Evolutionary conservation across 1,140 invertebrate genomes (phyloP).

Genomic region (Zophobas morio): DNA sequence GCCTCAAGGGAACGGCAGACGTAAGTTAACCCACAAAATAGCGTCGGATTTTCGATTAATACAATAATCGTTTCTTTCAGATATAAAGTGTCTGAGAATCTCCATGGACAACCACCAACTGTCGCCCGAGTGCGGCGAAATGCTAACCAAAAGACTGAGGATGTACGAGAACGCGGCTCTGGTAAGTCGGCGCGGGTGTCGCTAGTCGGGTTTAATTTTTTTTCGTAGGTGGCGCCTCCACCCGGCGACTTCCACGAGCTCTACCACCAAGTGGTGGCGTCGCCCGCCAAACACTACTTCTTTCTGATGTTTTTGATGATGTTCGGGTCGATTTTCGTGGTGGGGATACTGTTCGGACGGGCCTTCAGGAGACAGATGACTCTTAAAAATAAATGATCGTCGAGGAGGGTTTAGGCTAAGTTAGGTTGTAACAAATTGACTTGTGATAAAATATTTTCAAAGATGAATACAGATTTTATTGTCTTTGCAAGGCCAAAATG

Average conservation of each 20-base stretch:
- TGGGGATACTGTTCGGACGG: constrained; percentile 86
- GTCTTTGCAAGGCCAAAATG: constrained; percentile 24
- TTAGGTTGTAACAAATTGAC: constrained; percentile 39
- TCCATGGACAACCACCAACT: constrained; percentile 79
- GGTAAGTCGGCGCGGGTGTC: constrained; percentile 69
- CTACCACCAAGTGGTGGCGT: constrained; percentile 77
- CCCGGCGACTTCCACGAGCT: constrained; percentile 82
- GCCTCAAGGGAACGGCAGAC: constrained; percentile 87
- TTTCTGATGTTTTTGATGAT: constrained; percentile 78
- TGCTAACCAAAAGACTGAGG: constrained; percentile 85
- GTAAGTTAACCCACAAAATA: constrained; percentile 70
- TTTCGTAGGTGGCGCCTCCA: constrained; percentile 60
- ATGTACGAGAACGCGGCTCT: constrained; percentile 91
- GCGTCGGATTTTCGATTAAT: neutral
- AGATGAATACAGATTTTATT: constrained; percentile 18
- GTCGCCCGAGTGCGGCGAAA: constrained; percentile 82
- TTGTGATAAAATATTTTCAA: constrained; percentile 40
- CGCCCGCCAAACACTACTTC: constrained; percentile 85
- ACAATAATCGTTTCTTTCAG: constrained; percentile 71
- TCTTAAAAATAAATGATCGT: constrained; percentile 64
- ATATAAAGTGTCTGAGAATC: constrained; percentile 86
- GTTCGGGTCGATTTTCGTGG: constrained; percentile 84
- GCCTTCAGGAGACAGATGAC: constrained; percentile 75
- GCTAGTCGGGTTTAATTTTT: constrained; percentile 10
- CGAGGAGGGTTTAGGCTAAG: neutral